Evolutionary conservation across 2,888 invertebrate genomes (phyloP), one percentile per base, ranked within the genome.

Genomic region (Eupsilia transversa): DNA sequence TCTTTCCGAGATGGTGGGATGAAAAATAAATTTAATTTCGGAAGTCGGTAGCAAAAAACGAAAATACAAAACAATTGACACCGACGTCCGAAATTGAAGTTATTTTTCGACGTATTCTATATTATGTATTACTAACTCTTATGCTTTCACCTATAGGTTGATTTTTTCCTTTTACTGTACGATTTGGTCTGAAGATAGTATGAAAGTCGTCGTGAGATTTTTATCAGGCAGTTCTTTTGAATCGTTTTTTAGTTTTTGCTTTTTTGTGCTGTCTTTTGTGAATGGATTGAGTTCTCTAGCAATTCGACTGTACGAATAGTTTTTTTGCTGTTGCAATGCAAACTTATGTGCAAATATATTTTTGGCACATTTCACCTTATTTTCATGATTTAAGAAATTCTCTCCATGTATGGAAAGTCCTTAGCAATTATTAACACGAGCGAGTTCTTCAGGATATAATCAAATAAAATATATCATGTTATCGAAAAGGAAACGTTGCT

Each of bases 141-240:
- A 46, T 46, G 70, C 77, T 77, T 77, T 77, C 77, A 77, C 77
- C 7, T 30, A 65, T 38, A 1, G 27, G 23, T 52, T 57, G 33
- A 0, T 66, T 74, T 38, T 61, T 57, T 54, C 6, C n/a, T 27
- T 74, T 78, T 64, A 17, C 23, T 12, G 0, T n/a, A 38, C 65
- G 52, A 38, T 74, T 54, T 52, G 35, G 35, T 74, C 30, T 66
- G 12, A 12, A 65, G 43, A 63, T 57, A 66, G 27, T 27, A 41
- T 41, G 67, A 60, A 69, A 80, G 74, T 60, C 14, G n/a, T 10
- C 54, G 64, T 61, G 30, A 46, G 79, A 65, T 80, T 75, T 64
- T 46, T 66, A 79, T 56, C 46, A 35, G 9, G 0, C 27, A 33
- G 9, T 72, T 61, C 46, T 77, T 72, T 77, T 65, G 77, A 74